A percentile compares a stretch with the other conserved stretches of the same genome.
These are phyloP conservation scores for Drosophila greeni DNA, from an alignment of 2,888 invertebrate genomes.

Conservation along the genomic window DNA sequence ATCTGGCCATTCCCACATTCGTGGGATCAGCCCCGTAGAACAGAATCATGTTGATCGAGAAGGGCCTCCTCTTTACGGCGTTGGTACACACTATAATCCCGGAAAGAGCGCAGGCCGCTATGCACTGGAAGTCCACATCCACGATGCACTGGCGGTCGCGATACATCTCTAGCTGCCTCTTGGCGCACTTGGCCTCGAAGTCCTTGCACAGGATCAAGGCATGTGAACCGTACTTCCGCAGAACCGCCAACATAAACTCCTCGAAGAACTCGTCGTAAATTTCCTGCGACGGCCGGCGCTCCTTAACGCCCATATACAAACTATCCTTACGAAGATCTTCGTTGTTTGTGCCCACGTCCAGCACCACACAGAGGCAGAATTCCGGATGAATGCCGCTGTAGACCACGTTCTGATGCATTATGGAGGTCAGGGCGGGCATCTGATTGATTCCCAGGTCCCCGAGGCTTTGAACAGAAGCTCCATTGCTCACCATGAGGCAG, in stretches of 20 bases:
- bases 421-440: slow-evolving; percentile 20
- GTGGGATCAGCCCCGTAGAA: slow-evolving; percentile 44
- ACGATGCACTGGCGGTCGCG: slow-evolving; percentile 46
- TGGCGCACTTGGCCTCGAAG: slow-evolving; percentile 16
- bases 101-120: slow-evolving; percentile 52
- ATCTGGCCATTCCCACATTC: slow-evolving; percentile 54
- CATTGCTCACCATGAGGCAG: slow-evolving; percentile 50
- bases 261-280: slow-evolving; percentile 50
- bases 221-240: slow-evolving; percentile 47
- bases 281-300: slow-evolving; percentile 20
- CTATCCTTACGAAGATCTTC: slow-evolving; percentile 11
- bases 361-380: slow-evolving; percentile 43
- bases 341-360: slow-evolving; percentile 62
- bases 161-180: slow-evolving; percentile 30
- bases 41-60: slow-evolving; percentile 44
- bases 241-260: slow-evolving; percentile 49
- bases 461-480: slow-evolving; percentile 30
- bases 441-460: slow-evolving; percentile 49
- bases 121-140: slow-evolving; percentile 45
- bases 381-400: slow-evolving; percentile 51
- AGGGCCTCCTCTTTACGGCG: slow-evolving; percentile 11
- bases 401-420: slow-evolving; percentile 38
- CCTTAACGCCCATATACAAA: slow-evolving; percentile 39
- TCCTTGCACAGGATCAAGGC: slow-evolving; percentile 44
- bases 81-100: slow-evolving; percentile 44